These are phyloP conservation scores for Hylia prasina DNA, from an alignment of 2,113 vertebrate species.

Conservation along the genomic window DNA sequence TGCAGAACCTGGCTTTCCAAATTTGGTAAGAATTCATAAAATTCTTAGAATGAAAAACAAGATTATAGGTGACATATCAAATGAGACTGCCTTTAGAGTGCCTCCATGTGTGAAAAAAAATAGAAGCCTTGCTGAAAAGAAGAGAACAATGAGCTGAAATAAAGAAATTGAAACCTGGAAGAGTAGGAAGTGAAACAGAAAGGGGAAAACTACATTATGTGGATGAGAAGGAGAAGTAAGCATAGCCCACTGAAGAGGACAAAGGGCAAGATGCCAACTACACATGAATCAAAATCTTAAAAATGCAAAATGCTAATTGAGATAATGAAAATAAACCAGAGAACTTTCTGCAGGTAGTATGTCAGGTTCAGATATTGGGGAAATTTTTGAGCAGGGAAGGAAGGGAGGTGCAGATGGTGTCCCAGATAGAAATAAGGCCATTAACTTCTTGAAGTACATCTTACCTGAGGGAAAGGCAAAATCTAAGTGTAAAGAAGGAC, in stretches of 20 bases:
- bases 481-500: neutral
- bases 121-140: neutral
- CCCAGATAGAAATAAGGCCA: neutral
- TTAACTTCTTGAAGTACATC: neutral
- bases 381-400: neutral
- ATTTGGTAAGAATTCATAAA: neutral
- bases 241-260: neutral
- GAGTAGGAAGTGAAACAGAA: neutral
- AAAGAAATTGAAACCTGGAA: neutral
- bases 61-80: neutral
- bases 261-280: neutral
- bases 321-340: neutral
- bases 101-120: neutral
- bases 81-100: neutral
- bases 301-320: neutral
- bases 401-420: neutral
- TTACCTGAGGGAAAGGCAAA: neutral
- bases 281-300: neutral
- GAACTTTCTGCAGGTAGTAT: neutral
- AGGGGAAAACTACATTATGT: neutral
- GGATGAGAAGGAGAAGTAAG: neutral
- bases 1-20: neutral
- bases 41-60: neutral
- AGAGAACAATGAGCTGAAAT: neutral
- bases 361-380: neutral